Conservation (phyloP, 1,140 invertebrate species). For the Megathymus violae region DNA sequence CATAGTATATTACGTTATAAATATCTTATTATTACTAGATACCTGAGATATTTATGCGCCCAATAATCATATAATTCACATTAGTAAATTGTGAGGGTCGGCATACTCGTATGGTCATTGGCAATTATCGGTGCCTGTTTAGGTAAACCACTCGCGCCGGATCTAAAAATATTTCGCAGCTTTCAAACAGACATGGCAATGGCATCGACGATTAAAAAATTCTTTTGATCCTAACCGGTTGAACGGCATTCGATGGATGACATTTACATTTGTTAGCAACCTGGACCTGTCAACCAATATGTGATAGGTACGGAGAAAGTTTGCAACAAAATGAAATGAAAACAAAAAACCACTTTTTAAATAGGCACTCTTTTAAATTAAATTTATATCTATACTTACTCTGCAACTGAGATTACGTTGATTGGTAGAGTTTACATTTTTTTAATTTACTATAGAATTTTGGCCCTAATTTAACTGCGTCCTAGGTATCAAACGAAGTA, state of each 20-base stretch:
- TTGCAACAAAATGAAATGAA: constrained; percentile 22
- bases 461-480: too few species aligned
- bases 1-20: too few species aligned
- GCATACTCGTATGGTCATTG: constrained; percentile 31
- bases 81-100: constrained; percentile 2
- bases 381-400: too few species aligned
- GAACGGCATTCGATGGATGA: constrained; percentile 66
- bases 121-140: constrained; percentile 33
- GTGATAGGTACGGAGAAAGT: constrained; percentile 62
- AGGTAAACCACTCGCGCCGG: constrained; percentile 16
- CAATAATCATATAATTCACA: constrained; percentile 24
- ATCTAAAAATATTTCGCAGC: constrained; percentile 46
- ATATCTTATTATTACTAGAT: constrained; percentile 10
- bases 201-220: constrained; percentile 59
- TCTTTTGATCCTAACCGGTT: constrained; percentile 64
- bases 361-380: too few species aligned
- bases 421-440: too few species aligned
- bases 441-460: too few species aligned
- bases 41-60: neutral
- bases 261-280: constrained; percentile 74
- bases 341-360: neutral
- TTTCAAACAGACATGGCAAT: constrained; percentile 55
- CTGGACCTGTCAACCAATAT: constrained; percentile 49
- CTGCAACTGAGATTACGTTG: too few species aligned
- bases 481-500: too few species aligned